Evolutionary conservation across 2,888 invertebrate species (phyloP), one percentile per base, ranked within the genome.

Genomic region (Cancer borealis): DNA sequence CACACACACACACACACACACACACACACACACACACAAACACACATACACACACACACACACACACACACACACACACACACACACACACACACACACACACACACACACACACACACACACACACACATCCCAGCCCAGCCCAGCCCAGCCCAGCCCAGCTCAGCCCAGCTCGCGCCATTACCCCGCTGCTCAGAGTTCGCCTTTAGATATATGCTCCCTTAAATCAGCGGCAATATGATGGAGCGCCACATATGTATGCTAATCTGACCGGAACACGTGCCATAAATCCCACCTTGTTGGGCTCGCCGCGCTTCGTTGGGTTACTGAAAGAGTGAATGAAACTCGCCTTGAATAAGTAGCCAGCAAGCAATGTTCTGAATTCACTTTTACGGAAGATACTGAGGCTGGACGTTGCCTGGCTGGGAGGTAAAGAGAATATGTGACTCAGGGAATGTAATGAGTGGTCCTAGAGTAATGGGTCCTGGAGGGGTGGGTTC

Each of bases 241-340:
- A 92, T 88, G 60, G 10, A 92, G 92, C 87, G 88, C 30, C 92
- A 92, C 92, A 88, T 92, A 54, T 92, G 46, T 92, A 92, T 92
- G 92, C 92, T 88, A 92, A 92, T 92, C 88, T 92, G 92, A 88
- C 88, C 49, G 88, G 54, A 88, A 92, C 92, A 88, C 88, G 60
- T 45, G 54, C 49, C 73, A 88, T 92, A 92, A 92, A 92, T 92
- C 88, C 39, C 54, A 54, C 21, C 54, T 54, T 45, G 60, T 88
- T 92, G 49, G 66, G 39, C 54, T 45, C 92, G n/a, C 17, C 45
- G 47, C n/a, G 73, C 92, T 84, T 88, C 88, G 88, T 39, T 54
- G 49, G 87, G 88, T 60, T 60, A 60, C 87, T 60, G 87, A 79
- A 87, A 60, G 54, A 45, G 88, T 92, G 49, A 92, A 92, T 92